Conservation (phyloP, 2,113 vertebrate species). For the Pituophis catenifer region DNA sequence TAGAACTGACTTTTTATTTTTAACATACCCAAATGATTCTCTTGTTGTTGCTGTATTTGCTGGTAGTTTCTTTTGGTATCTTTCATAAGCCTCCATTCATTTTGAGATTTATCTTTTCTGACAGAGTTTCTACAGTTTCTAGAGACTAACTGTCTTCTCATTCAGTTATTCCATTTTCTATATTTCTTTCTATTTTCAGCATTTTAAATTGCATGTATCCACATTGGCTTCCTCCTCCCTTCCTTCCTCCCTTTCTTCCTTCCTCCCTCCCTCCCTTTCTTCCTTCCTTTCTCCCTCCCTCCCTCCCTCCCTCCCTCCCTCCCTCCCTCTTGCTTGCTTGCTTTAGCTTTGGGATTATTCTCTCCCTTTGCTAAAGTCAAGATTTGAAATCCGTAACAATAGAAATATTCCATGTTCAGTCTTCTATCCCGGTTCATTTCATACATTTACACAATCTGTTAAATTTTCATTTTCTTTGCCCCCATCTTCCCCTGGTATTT, state of each 20-base stretch:
- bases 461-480: not conserved
- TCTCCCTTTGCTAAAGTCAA: no score
- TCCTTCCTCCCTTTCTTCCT: no score
- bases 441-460: not conserved
- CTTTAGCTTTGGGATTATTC: not conserved
- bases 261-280: no score
- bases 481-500: not conserved
- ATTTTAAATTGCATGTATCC: not conserved
- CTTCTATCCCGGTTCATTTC: not conserved
- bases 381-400: not conserved
- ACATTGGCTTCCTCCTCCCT: not conserved
- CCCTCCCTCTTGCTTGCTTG: not conserved
- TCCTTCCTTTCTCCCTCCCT: no score
- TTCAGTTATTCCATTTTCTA: not conserved
- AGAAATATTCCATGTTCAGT: not conserved
- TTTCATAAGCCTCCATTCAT: not conserved
- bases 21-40: not conserved
- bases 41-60: not conserved
- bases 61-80: not conserved
- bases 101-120: not conserved
- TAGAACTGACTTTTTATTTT: not conserved
- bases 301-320: no score
- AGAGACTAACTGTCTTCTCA: not conserved
- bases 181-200: not conserved
- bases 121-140: not conserved